Evolutionary conservation across 2,888 invertebrate genomes (phyloP), one percentile per base, ranked within the genome.

Genomic region (Encarsia formosa): DNA sequence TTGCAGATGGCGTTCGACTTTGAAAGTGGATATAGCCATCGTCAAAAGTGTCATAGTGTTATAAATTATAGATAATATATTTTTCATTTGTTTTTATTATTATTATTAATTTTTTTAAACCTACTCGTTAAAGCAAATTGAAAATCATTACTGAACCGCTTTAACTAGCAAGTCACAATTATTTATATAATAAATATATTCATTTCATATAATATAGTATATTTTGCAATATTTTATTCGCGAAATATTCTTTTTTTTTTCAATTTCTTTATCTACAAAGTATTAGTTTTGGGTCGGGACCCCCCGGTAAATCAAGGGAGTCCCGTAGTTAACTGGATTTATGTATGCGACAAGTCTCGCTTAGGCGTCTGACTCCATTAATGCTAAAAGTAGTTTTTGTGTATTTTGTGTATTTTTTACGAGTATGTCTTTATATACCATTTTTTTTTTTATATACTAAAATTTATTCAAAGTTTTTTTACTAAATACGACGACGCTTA

Each of bases 181-280:
- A 19, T 18, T 44, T 19, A 26, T 47, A 19, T 37, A 44, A 54
- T 55, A 51, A 44, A 54, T 55, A 52, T 52, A 44, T 47, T 45
- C 52, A 49, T 39, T 19, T 29, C 48, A 37, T 38, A 49, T 48
- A 52, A 37, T 24, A 45, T 49, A 44, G n/a, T n/a, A n/a, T n/a
- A n/a, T n/a, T n/a, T n/a, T n/a, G n/a, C n/a, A n/a, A n/a, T n/a
- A n/a, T n/a, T n/a, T n/a, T n/a, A n/a, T n/a, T n/a, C n/a, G n/a
- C n/a, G n/a, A n/a, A n/a, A n/a, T n/a, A n/a, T n/a, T 44, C 11
- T 54, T 34, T 41, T 23, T 38, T 23, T 46, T 53, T 49, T 40
- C 18, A 31, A 49, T 52, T 49, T 44, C 39, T 55, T 26, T 56
- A 56, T 56, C 56, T 56, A 56, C 56, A 56, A 49, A 34, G 20